These are phyloP conservation scores for Nasonia longicornis DNA, from an alignment of 1,140 invertebrate genomes.

Conservation along the genomic window DNA sequence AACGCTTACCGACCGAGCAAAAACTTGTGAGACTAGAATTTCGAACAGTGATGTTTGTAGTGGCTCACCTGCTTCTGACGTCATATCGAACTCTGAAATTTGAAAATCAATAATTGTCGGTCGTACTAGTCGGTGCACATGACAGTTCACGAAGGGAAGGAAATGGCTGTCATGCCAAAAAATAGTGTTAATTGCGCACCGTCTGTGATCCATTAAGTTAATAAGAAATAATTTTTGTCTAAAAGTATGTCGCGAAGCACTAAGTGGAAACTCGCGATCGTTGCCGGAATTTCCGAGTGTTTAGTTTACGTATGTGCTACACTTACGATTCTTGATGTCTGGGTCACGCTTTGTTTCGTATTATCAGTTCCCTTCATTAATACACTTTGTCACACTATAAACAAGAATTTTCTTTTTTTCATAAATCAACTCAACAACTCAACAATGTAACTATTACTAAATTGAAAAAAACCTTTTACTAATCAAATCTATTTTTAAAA, in stretches of 20 bases:
- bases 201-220: conserved; percentile 51
- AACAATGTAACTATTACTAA: too few relatives aligned
- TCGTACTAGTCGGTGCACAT: conserved; percentile 57
- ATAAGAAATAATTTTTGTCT: conserved; percentile 44
- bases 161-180: conserved; percentile 64
- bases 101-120: conserved; percentile 66
- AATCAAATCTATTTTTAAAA: too few relatives aligned
- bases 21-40: background rate
- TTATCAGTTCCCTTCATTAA: background rate
- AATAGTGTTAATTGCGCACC: conserved; percentile 50
- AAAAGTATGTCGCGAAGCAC: conserved; percentile 58
- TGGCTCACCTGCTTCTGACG: conserved; percentile 54
- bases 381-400: background rate
- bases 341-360: conserved; percentile 1
- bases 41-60: conserved; percentile 15
- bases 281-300: conserved; percentile 64
- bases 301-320: conserved; percentile 63
- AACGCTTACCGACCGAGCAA: background rate
- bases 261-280: conserved; percentile 64
- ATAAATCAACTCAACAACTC: background rate
- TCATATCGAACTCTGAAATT: conserved; percentile 61
- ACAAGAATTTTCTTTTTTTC: background rate
- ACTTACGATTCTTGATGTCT: conserved; percentile 29
- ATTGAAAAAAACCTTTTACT: too few relatives aligned
- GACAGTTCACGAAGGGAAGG: conserved; percentile 53